These are phyloP conservation scores for Drosophila fulvimacula DNA, from an alignment of 2,888 invertebrate species.

Conservation along the genomic window DNA sequence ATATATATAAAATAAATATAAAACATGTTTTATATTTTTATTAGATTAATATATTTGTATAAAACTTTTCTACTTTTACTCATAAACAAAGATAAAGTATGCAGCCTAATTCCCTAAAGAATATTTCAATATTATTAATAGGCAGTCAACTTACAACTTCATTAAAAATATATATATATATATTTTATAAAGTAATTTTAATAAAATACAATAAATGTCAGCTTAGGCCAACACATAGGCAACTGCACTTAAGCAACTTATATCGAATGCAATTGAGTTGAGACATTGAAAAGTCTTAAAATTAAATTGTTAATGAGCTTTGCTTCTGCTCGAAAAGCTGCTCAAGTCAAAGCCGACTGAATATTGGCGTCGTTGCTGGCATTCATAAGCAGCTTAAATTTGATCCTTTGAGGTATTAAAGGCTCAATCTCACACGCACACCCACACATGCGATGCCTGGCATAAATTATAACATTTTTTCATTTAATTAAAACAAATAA, in stretches of 20 bases:
- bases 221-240: background rate
- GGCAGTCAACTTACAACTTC: too few species aligned
- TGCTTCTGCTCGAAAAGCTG: conserved; percentile 13
- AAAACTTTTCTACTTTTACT: too few species aligned
- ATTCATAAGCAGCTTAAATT: conserved; percentile 43
- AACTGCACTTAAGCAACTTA: background rate
- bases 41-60: too few species aligned
- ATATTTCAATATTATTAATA: too few species aligned
- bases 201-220: too few species aligned
- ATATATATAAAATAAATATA: too few species aligned
- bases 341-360: conserved; percentile 12
- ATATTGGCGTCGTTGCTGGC: background rate
- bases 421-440: conserved; percentile 27
- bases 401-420: conserved; percentile 28
- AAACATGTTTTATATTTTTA: too few species aligned
- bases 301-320: conserved; percentile 30
- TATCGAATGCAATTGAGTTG: background rate
- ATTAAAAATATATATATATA: background rate
- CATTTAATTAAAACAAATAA: conserved; percentile 68
- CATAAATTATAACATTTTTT: conserved; percentile 70
- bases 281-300: background rate
- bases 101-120: too few species aligned
- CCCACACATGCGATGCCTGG: conserved; percentile 8
- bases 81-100: too few species aligned
- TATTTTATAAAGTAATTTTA: background rate